These are phyloP conservation scores for Drosophila willistoni DNA, from an alignment of 1,140 invertebrate species.

Conservation along the genomic window DNA sequence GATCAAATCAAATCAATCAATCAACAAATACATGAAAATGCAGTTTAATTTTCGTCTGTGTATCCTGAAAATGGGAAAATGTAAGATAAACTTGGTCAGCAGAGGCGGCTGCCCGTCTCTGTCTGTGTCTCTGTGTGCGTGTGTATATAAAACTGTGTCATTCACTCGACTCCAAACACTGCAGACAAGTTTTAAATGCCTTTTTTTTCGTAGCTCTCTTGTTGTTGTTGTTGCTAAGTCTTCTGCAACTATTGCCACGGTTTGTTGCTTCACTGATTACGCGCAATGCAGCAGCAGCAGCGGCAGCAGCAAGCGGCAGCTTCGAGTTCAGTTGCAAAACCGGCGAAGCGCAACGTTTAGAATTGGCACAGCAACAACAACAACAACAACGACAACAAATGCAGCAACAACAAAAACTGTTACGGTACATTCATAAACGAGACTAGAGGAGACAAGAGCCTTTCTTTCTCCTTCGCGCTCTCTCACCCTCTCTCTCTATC, in stretches of 20 bases:
- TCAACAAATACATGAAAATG: constrained; percentile 21
- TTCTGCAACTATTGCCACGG: constrained; percentile 68
- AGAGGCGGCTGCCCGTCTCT: constrained; percentile 12
- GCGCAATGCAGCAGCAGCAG: constrained; percentile 71
- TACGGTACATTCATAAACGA: constrained; percentile 61
- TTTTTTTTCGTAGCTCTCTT: constrained; percentile 14
- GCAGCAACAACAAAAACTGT: constrained; percentile 55
- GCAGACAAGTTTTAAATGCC: constrained; percentile 65
- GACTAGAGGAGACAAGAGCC: neutral
- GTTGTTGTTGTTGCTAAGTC: constrained; percentile 38
- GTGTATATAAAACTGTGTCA: constrained; percentile 73
- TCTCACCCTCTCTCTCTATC: neutral
- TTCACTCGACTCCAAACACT: constrained; percentile 63
- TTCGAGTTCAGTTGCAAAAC: constrained; percentile 67
- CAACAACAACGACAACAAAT: constrained; percentile 38
- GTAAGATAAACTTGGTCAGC: constrained; percentile 42
- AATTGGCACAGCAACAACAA: constrained; percentile 73
- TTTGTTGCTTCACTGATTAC: constrained; percentile 82
- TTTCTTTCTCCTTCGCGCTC: constrained; percentile 41
- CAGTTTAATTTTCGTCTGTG: constrained; percentile 13
- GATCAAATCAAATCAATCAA: neutral
- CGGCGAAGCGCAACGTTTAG: constrained; percentile 80
- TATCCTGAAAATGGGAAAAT: constrained; percentile 24
- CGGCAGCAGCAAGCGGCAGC: constrained; percentile 17
- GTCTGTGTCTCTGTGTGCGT: constrained; percentile 45